Conservation (phyloP, 2,888 invertebrate species). For the Plagodis pulveraria region DNA sequence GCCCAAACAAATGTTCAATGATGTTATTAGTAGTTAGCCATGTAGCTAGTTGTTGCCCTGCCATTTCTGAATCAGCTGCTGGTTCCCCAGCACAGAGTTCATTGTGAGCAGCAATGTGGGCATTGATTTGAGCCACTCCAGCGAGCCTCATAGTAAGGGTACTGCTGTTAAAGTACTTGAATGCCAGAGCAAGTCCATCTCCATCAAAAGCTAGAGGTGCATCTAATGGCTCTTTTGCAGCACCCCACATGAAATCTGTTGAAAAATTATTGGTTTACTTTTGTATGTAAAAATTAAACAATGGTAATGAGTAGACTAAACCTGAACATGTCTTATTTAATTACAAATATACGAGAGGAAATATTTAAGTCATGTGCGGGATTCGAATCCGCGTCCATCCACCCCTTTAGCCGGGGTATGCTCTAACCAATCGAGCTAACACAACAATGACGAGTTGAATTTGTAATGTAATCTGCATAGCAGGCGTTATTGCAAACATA, state of each 20-base stretch:
- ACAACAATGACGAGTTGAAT: too few relatives aligned
- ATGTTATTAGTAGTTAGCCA: slow-evolving; percentile 96
- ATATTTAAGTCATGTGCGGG: too few relatives aligned
- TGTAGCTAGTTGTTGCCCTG: slow-evolving; percentile 93
- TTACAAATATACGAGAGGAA: too few relatives aligned
- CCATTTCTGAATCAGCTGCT: slow-evolving; percentile 92
- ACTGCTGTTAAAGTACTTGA: slow-evolving; percentile 97
- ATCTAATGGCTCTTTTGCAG: slow-evolving; percentile 96
- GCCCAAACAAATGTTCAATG: slow-evolving; percentile 97
- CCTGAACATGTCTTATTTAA: too few relatives aligned
- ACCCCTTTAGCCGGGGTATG: too few relatives aligned
- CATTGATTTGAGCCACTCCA: slow-evolving; percentile 97
- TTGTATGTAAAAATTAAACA: not conserved
- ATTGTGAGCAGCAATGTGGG: slow-evolving; percentile 95
- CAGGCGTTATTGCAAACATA: too few relatives aligned
- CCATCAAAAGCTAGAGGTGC: slow-evolving; percentile 94
- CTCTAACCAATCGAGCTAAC: too few relatives aligned
- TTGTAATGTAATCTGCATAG: too few relatives aligned
- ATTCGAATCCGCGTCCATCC: too few relatives aligned
- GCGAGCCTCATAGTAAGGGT: slow-evolving; percentile 97
- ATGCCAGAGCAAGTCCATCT: slow-evolving; percentile 96
- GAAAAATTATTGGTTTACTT: not conserved
- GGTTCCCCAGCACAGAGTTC: slow-evolving; percentile 96
- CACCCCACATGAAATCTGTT: slow-evolving; percentile 97
- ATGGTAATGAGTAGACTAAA: too few relatives aligned